Conservation (phyloP, 2,888 invertebrate genomes). For the Apantesis nais region DNA sequence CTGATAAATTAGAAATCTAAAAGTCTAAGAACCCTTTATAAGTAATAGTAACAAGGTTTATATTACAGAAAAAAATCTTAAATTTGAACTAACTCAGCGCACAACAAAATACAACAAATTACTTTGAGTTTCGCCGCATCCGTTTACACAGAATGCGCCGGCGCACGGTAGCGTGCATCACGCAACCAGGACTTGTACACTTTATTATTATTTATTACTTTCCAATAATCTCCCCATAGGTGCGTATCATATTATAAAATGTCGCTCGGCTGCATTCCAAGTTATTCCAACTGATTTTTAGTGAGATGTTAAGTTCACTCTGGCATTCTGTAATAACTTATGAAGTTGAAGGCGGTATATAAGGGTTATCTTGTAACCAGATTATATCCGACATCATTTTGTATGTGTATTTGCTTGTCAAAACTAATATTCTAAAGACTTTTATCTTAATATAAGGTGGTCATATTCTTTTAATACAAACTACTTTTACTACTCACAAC, state of each 20-base stretch:
- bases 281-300: constrained; percentile 40
- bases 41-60: not conserved
- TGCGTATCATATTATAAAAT: constrained; percentile 59
- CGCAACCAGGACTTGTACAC: constrained; percentile 59
- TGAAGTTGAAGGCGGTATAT: constrained; percentile 1
- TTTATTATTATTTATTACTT: constrained; percentile 84
- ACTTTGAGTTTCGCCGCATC: constrained; percentile 5
- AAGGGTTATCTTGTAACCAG: not conserved
- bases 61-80: not conserved
- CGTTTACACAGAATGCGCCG: constrained; percentile 14
- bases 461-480: no score
- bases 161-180: constrained; percentile 23
- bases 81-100: not conserved
- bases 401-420: not conserved
- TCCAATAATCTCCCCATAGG: constrained; percentile 74
- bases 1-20: not conserved
- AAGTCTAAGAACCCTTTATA: not conserved
- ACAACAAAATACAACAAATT: constrained; percentile 17
- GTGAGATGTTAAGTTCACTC: constrained; percentile 51
- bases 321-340: constrained; percentile 7
- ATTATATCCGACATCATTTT: not conserved
- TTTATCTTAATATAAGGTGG: not conserved
- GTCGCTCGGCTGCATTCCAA: constrained; percentile 58
- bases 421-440: not conserved
- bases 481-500: no score